Evolutionary conservation across 92 coral and sea anemone genomes (phyloP).

Genomic region (Parazoanthus swiftii): DNA sequence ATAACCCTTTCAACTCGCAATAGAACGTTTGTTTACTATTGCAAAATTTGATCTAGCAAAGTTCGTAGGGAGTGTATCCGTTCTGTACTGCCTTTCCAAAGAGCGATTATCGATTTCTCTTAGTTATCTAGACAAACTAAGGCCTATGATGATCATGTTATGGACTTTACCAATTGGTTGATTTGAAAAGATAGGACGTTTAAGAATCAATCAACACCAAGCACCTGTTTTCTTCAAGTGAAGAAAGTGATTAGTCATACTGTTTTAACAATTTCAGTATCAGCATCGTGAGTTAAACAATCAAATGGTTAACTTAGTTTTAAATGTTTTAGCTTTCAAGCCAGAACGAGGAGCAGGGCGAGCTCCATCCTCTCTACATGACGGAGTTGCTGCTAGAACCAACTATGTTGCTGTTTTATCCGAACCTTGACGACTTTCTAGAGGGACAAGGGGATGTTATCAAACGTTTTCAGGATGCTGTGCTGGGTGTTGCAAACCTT

Average conservation of each 20-base stretch:
- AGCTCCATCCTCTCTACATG: conserved; percentile 85
- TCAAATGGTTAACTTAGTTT: neutral
- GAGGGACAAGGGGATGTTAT: conserved; percentile 97
- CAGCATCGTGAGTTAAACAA: neutral
- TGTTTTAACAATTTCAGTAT: neutral
- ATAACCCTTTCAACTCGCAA: too few species aligned
- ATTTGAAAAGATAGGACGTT: too few species aligned
- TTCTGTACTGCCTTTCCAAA: too few species aligned
- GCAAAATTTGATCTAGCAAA: too few species aligned
- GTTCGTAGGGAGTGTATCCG: too few species aligned
- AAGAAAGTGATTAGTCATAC: neutral
- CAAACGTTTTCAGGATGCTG: conserved; percentile 97
- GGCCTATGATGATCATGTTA: too few species aligned
- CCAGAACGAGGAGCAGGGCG: conserved; percentile 72
- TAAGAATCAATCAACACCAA: too few species aligned
- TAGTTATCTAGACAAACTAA: too few species aligned
- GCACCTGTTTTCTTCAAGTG: too few species aligned
- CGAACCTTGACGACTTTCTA: conserved; percentile 94
- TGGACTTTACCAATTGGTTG: too few species aligned
- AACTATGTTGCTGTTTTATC: conserved; percentile 81
- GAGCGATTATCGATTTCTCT: too few species aligned
- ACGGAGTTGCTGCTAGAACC: conserved; percentile 93
- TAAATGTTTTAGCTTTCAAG: conserved; percentile 16
- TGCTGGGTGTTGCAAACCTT: conserved; percentile 90
- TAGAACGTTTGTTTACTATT: too few species aligned